Conservation (phyloP, 2,888 invertebrate genomes). For the Drosophila paramelanica region DNA sequence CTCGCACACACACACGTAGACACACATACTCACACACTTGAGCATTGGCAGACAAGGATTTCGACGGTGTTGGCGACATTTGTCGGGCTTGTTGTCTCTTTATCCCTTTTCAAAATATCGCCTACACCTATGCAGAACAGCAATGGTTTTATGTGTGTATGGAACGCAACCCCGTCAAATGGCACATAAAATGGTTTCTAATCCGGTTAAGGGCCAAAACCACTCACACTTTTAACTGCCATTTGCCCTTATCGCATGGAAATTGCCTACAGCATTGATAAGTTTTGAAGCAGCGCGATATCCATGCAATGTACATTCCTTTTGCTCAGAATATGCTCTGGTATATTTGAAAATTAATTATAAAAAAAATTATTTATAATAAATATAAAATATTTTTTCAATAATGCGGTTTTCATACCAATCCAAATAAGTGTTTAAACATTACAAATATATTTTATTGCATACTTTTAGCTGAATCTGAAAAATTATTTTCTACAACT, state of each 20-base stretch:
- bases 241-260: conserved; percentile 67
- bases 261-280: conserved; percentile 65
- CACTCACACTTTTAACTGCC: conserved; percentile 71
- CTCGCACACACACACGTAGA: conserved; percentile 18
- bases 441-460: neutral
- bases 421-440: neutral
- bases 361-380: no score
- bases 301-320: neutral
- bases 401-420: no score
- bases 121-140: conserved; percentile 39
- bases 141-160: conserved; percentile 9
- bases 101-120: conserved; percentile 59
- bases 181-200: conserved; percentile 55
- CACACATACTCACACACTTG: conserved; percentile 14
- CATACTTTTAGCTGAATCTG: conserved; percentile 22
- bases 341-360: neutral
- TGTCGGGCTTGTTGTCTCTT: conserved; percentile 44
- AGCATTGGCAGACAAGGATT: conserved; percentile 19
- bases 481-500: neutral
- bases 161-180: conserved; percentile 8
- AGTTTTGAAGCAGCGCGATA: conserved; percentile 42
- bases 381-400: no score
- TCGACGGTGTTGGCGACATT: conserved; percentile 36
- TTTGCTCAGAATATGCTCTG: neutral
- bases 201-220: conserved; percentile 70